Percentiles rank a stretch among this genome's conserved stretches.
Evolutionary conservation across 2,113 vertebrate genomes (phyloP).

Genomic region (Poicephalus gulielmi): DNA sequence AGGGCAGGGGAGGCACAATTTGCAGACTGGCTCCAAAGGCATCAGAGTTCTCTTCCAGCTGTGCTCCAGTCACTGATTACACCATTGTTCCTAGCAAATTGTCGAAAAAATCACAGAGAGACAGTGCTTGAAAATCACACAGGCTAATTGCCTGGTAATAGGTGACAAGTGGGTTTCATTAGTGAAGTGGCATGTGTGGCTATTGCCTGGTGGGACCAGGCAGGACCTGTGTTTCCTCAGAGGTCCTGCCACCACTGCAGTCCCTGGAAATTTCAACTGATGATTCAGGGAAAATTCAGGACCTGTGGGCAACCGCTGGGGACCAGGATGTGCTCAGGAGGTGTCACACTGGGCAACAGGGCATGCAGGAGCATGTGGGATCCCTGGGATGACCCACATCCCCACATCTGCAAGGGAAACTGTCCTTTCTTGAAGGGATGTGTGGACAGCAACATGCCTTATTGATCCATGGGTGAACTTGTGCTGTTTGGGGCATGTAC

Average conservation of each 20-base stretch:
- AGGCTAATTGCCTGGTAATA: not conserved
- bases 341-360: not conserved
- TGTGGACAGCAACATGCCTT: not conserved
- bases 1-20: not conserved
- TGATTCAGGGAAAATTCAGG: not conserved
- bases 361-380: not conserved
- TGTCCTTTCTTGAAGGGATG: not conserved
- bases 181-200: accelerated
- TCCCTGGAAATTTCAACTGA: not conserved
- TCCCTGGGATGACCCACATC: accelerated
- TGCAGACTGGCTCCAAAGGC: not conserved
- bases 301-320: not conserved
- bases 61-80: not conserved
- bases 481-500: accelerated
- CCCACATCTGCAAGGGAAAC: not conserved
- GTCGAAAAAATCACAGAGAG: not conserved
- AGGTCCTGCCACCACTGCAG: accelerated
- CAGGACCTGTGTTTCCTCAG: not conserved
- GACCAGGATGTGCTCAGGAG: not conserved
- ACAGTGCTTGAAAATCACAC: not conserved
- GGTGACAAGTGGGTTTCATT: not conserved
- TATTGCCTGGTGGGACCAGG: accelerated
- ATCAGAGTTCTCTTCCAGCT: not conserved
- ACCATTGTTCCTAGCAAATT: not conserved
- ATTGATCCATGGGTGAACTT: not conserved